Conservation (phyloP, 2,113 vertebrate species). For the Lates calcarifer region DNA sequence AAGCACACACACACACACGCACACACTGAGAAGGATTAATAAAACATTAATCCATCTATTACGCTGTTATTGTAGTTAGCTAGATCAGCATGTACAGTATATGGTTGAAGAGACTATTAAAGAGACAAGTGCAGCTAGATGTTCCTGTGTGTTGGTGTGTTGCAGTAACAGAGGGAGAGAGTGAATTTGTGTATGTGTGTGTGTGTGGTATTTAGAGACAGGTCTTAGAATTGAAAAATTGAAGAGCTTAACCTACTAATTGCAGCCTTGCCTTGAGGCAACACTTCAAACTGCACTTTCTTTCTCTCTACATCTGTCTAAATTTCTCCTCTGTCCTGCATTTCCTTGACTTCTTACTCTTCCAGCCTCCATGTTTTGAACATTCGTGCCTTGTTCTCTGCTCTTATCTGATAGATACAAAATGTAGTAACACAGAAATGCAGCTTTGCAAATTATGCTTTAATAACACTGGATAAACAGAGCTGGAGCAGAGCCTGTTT, state of each 20-base stretch:
- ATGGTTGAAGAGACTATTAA: conserved; percentile 25
- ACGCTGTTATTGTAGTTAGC: conserved; percentile 25
- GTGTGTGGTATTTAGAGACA: conserved; percentile 35
- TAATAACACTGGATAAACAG: background rate
- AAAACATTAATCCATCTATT: conserved; percentile 54
- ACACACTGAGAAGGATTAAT: conserved; percentile 31
- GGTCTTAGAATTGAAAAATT: conserved; percentile 51
- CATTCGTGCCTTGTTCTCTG: background rate
- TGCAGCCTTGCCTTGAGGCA: conserved; percentile 55
- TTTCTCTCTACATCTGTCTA: conserved; percentile 18
- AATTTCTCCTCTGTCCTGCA: conserved; percentile 15
- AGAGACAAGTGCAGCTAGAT: conserved; percentile 15
- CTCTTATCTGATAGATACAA: conserved; percentile 13
- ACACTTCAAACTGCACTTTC: conserved; percentile 41
- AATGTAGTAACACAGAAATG: conserved; percentile 3
- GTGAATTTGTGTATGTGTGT: background rate
- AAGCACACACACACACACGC: background rate
- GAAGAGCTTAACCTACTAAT: conserved; percentile 62
- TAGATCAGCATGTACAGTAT: conserved; percentile 40
- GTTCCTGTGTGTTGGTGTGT: conserved; percentile 21
- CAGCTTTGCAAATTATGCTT: conserved; percentile 10
- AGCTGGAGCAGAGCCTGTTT: background rate
- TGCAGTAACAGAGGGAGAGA: background rate
- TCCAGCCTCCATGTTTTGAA: background rate
- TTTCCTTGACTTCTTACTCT: conserved; percentile 5